phyloP scores from a whole-genome alignment of 2,888 invertebrate species.

The Marasmarcha lunaedactyla region DNA sequence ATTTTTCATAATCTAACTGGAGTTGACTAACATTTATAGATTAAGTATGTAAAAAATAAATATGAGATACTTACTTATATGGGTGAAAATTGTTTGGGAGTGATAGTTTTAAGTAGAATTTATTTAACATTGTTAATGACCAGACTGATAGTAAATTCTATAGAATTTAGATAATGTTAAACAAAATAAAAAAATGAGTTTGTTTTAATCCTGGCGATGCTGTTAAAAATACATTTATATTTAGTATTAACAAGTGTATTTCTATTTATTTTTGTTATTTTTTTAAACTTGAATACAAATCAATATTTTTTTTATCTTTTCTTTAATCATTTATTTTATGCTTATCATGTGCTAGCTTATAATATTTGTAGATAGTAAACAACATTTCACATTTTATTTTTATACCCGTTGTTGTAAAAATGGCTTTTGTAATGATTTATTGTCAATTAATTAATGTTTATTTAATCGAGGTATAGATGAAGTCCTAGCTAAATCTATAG shows the following conservation, averaged over 20 bases:
- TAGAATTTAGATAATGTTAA: slow-evolving; percentile 20
- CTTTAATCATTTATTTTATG: slow-evolving; percentile 1
- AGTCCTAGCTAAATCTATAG: slow-evolving; percentile 48
- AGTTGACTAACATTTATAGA: too few species aligned
- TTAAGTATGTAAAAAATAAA: too few species aligned
- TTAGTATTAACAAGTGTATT: background rate
- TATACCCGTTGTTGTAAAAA: slow-evolving; percentile 46
- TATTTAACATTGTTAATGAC: slow-evolving; percentile 8
- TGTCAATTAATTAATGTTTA: slow-evolving; percentile 52
- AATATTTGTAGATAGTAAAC: slow-evolving; percentile 32
- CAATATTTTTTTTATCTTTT: too few species aligned
- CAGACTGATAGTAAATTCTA: slow-evolving; percentile 57
- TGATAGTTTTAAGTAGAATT: too few species aligned
- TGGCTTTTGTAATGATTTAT: slow-evolving; percentile 41
- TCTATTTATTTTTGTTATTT: too few species aligned
- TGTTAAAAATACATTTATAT: slow-evolving; percentile 1
- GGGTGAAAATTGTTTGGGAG: too few species aligned
- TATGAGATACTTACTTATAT: too few species aligned
- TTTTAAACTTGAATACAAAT: too few species aligned
- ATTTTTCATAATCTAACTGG: too few species aligned
- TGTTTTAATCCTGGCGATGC: too few species aligned
- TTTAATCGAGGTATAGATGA: slow-evolving; percentile 44
- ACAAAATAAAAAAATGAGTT: too few species aligned
- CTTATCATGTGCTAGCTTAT: too few species aligned
- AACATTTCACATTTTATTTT: slow-evolving; percentile 59